Base-by-base conservation (phyloP, 2,797 vertebrate genomes). In the Chlorospingus flavigularis region DNA sequence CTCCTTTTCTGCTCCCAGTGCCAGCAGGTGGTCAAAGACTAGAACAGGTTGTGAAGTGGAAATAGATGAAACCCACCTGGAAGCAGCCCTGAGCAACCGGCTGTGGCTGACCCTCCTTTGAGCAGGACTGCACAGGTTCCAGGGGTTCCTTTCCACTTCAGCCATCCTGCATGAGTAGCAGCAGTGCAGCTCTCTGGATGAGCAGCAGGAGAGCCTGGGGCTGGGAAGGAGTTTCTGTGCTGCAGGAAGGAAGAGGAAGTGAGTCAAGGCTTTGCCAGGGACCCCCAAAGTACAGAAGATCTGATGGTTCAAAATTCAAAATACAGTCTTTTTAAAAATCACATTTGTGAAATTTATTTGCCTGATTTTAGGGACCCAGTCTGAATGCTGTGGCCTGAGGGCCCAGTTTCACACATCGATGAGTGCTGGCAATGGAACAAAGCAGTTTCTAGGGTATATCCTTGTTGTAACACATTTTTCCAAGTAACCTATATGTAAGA, bases 371-470 rank as follows among this genome's bases (percentile, higher is more conserved):
- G 66, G 40, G 19, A 42, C 33, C 17, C 17, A 26, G 9, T 89
- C 40, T 75, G 61, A 80, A 55, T 9, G 7, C 37, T 8, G 8
- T 63, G 62, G 82, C 84, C 54, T 21, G 21, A 50, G 75, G 58
- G 54, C 58, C 33, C 58, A 40, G 42, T 72, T 80, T 91, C 79
- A 88, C 78, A 86, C 43, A 60, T 58, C 47, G 72, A 48, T 45
- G 79, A 91, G 58, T 74, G 31, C 43, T 88, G 81, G 68, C 75
- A 83, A 3, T 42, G 40, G 62, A 96, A 81, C 58, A 92, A 70
- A 88, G 80, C 54, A 62, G 21, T 67, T 95, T 88, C 60, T 62
- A 19, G 76, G 31, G 33, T 68, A 40, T 50, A 86, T 62, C 43
- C 40, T 92, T 4, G 0, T 68, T 75, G 20, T 54, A 75, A 63